These are phyloP conservation scores for Centropristis striata DNA, from an alignment of 2,113 vertebrate species.

Conservation along the genomic window DNA sequence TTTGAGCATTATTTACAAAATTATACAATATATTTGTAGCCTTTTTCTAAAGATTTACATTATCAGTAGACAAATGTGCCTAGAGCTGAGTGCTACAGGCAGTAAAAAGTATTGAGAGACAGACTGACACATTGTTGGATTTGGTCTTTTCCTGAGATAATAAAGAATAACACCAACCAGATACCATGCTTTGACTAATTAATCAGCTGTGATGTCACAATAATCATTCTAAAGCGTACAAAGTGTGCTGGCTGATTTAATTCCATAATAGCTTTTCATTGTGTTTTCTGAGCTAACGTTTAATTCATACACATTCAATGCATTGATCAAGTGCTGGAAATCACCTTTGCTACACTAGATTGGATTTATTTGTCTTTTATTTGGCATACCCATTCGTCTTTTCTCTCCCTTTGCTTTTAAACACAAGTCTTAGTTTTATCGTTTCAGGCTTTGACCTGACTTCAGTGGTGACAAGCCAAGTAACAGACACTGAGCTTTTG, in stretches of 20 bases:
- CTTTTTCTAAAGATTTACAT: too few species aligned
- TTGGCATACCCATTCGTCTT: slow-evolving; percentile 31
- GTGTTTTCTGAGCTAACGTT: background rate
- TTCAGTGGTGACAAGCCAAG: slow-evolving; percentile 68
- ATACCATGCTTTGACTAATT: background rate
- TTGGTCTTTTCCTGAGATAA: too few species aligned
- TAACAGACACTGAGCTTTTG: slow-evolving; percentile 76
- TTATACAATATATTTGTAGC: too few species aligned
- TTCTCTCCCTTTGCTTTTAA: slow-evolving; percentile 40
- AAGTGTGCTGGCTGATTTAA: background rate
- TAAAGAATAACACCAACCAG: too few species aligned
- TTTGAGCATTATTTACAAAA: too few species aligned
- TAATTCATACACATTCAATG: background rate
- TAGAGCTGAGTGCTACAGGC: too few species aligned
- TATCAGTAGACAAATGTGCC: too few species aligned
- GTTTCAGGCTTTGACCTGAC: slow-evolving; percentile 71
- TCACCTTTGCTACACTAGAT: slow-evolving; percentile 3
- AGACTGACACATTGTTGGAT: too few species aligned
- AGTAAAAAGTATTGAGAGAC: too few species aligned
- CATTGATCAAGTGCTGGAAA: slow-evolving; percentile 10
- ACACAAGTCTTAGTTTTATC: slow-evolving; percentile 51
- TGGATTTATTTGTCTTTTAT: slow-evolving; percentile 49
- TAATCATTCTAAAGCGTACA: too few species aligned
- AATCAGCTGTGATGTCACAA: background rate
- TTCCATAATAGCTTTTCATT: background rate